Evolutionary conservation across 2,888 invertebrate genomes (phyloP).

Genomic region (Hoplodrina blanda): DNA sequence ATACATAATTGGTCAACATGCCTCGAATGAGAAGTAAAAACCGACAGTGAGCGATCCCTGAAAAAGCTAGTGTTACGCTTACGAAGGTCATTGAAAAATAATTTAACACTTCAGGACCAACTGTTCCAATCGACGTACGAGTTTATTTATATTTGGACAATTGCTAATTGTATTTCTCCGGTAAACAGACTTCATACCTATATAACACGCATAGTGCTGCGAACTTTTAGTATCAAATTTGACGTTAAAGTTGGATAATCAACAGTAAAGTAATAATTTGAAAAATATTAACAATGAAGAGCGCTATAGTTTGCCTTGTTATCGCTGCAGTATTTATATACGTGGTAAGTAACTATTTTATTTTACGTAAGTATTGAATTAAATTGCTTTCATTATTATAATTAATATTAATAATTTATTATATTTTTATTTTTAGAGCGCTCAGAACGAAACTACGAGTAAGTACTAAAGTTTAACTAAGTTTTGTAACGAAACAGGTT

Average conservation of each 20-base stretch:
- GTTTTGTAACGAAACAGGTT: not conserved
- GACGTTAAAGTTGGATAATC: slow-evolving; percentile 6
- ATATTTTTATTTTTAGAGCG: slow-evolving; percentile 26
- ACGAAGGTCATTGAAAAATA: slow-evolving; percentile 26
- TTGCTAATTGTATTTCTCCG: slow-evolving; percentile 39
- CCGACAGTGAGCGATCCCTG: slow-evolving; percentile 36
- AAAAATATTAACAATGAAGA: slow-evolving; percentile 52
- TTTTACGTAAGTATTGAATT: not conserved
- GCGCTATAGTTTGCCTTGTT: slow-evolving; percentile 30
- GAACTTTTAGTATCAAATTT: slow-evolving; percentile 31
- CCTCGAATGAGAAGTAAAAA: slow-evolving; percentile 17
- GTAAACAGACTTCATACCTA: slow-evolving; percentile 23
- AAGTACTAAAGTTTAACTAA: slow-evolving; percentile 1
- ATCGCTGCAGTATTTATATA: slow-evolving; percentile 39
- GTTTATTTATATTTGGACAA: slow-evolving; percentile 11
- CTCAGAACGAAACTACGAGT: not conserved
- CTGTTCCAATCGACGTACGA: not conserved
- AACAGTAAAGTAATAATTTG: not conserved
- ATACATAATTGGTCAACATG: slow-evolving; percentile 12
- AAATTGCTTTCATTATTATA: not conserved
- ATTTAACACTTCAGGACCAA: slow-evolving; percentile 31
- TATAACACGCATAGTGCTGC: slow-evolving; percentile 40
- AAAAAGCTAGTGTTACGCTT: slow-evolving; percentile 22
- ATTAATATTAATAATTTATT: not conserved
- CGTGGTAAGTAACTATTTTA: slow-evolving; percentile 53